phyloP scores from a whole-genome alignment of 2,797 vertebrate species.

The Enteromius unitaeniatus region DNA sequence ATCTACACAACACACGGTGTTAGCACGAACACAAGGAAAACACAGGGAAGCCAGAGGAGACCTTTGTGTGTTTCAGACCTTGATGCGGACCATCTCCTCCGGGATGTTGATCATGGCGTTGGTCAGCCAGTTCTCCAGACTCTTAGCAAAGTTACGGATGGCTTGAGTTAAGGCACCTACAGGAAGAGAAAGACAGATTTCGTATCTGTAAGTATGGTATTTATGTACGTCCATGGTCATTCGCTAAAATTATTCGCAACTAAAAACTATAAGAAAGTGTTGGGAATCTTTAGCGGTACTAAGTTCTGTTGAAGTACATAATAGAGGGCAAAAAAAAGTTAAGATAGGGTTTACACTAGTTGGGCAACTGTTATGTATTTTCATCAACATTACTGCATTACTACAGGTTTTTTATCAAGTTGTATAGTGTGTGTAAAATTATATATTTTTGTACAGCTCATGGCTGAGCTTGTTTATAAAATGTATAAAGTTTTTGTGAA shows the following conservation, averaged over 20 bases:
- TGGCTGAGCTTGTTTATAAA: background rate
- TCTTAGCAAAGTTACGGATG: constrained; percentile 95
- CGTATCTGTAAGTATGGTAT: background rate
- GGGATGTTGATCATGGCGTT: constrained; percentile 94
- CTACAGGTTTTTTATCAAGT: background rate
- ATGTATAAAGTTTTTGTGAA: background rate
- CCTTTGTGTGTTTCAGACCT: constrained; percentile 75
- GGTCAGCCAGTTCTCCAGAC: constrained; percentile 91
- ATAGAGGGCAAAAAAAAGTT: no score
- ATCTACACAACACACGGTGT: constrained; percentile 72
- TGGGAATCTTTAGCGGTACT: background rate
- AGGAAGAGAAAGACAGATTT: background rate
- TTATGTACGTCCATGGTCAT: background rate
- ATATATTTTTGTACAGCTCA: background rate
- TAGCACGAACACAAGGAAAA: background rate
- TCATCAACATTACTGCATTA: background rate
- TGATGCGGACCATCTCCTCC: constrained; percentile 93
- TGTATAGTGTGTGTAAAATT: background rate
- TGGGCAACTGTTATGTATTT: background rate
- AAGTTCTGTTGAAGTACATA: background rate
- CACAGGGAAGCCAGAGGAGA: background rate
- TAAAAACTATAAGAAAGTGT: background rate
- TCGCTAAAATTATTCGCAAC: no score
- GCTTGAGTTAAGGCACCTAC: constrained; percentile 97
- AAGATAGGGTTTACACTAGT: background rate